These are phyloP conservation scores for Drosophila ogumai DNA, from an alignment of 1,140 invertebrate genomes.

Conservation along the genomic window DNA sequence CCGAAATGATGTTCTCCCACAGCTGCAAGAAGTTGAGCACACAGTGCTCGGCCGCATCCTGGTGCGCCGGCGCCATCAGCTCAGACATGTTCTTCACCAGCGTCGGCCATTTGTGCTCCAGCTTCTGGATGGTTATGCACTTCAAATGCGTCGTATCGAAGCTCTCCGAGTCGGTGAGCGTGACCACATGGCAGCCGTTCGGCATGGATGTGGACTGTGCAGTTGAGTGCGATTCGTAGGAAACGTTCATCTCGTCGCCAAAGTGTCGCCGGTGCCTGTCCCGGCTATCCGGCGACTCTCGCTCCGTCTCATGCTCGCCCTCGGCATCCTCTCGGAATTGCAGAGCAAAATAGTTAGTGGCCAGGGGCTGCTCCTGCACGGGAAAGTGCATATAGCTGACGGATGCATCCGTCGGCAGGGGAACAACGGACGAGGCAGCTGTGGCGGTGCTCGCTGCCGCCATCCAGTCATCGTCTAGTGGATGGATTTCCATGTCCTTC, in stretches of 20 bases:
- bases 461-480: conserved; percentile 88
- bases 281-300: conserved; percentile 22
- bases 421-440: conserved; percentile 19
- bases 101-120: conserved; percentile 92
- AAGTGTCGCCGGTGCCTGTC: conserved; percentile 30
- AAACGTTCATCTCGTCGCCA: conserved; percentile 33
- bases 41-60: conserved; percentile 88
- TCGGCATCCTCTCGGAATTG: conserved; percentile 63
- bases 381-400: conserved; percentile 76
- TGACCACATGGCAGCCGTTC: conserved; percentile 88
- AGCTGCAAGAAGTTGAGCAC: conserved; percentile 93
- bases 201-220: conserved; percentile 23
- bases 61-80: conserved; percentile 86
- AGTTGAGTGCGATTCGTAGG: conserved; percentile 17
- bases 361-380: conserved; percentile 70
- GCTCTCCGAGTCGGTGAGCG: conserved; percentile 91
- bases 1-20: conserved; percentile 96
- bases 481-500: conserved; percentile 93
- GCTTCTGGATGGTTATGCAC: conserved; percentile 92
- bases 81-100: conserved; percentile 89
- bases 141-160: conserved; percentile 93
- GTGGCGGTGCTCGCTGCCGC: conserved; percentile 27
- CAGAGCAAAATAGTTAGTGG: conserved; percentile 81
- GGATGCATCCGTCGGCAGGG: conserved; percentile 52
- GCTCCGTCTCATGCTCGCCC: conserved; percentile 17